Base-by-base conservation (phyloP, 1,140 invertebrate genomes). In the Adelges cooleyi region DNA sequence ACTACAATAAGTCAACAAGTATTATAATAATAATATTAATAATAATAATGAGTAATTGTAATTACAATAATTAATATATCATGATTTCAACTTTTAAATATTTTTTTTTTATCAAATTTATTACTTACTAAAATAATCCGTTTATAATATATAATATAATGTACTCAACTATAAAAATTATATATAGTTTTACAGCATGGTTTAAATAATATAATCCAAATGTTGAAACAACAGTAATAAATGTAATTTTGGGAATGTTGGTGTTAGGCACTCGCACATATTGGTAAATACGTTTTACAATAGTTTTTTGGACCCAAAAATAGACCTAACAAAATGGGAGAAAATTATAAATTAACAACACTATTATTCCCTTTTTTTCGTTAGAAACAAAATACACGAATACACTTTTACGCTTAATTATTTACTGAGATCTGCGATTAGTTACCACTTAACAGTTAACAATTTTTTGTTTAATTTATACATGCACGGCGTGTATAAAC, bases 1-100 rank as follows among this genome's bases (percentile, higher is more conserved):
- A 62, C 56, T 62, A 62, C n/a, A 48, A 62, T 46, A 62, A 62
- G 56, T 62, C 56, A 62, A 62, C 56, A 62, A 62, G 40, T 62
- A 25, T 59, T 23, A 62, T 59, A 38, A 38, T 38, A 59, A 20
- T 44, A 44, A 59, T 59, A 44, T 42, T 59, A 59, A n/a, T n/a
- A n/a, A n/a, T n/a, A n/a, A n/a, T n/a, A n/a, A n/a, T n/a, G n/a
- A n/a, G n/a, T n/a, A 62, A 62, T 48, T 46, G 42, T 42, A 42
- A 62, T 42, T 62, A 62, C n/a, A 48, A 62, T 46, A 62, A 62
- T 40, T 62, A n/a, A n/a, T n/a, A n/a, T 42, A 62, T 46, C 56
- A 62, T 46, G 40, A 46, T 18, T 59, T 23, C 44, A 33, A 33
- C 11, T 33, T 33, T 33, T 33, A 33, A 33, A n/a, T 5, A 33